Evolutionary conservation across 2,113 vertebrate genomes (phyloP).

Genomic region (Nycticryphes semicollaris): DNA sequence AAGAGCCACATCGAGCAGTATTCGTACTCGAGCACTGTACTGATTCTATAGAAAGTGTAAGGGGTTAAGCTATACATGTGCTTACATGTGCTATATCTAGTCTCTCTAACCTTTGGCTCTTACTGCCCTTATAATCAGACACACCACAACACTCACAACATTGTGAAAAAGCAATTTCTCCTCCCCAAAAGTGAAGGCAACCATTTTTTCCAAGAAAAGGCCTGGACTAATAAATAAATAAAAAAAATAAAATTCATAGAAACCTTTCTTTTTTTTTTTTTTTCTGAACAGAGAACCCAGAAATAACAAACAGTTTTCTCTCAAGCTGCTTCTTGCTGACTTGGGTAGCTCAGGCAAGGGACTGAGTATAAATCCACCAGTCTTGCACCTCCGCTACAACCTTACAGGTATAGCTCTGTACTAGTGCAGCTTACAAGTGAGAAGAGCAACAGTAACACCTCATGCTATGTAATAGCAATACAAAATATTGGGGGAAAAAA

Average conservation of each 20-base stretch:
- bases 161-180: not conserved
- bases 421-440: not conserved
- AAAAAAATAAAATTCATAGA: not conserved
- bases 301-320: not conserved
- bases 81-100: fast-evolving
- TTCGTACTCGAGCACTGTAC: too few species aligned
- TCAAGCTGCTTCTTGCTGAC: not conserved
- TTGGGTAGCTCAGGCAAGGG: not conserved
- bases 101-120: not conserved
- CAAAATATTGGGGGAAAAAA: fast-evolving
- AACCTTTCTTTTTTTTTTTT: not conserved
- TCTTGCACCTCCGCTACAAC: not conserved
- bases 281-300: not conserved
- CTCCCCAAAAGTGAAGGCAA: not conserved
- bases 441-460: not conserved
- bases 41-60: not conserved
- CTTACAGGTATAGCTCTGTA: not conserved
- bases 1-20: fast-evolving
- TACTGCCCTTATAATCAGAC: not conserved
- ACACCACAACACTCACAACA: not conserved
- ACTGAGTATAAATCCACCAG: not conserved
- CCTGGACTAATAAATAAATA: too few species aligned
- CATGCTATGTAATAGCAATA: not conserved
- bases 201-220: not conserved
- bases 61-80: fast-evolving